Evolutionary conservation across 2,888 invertebrate genomes (phyloP).

Genomic region (Ephialtes manifestator): DNA sequence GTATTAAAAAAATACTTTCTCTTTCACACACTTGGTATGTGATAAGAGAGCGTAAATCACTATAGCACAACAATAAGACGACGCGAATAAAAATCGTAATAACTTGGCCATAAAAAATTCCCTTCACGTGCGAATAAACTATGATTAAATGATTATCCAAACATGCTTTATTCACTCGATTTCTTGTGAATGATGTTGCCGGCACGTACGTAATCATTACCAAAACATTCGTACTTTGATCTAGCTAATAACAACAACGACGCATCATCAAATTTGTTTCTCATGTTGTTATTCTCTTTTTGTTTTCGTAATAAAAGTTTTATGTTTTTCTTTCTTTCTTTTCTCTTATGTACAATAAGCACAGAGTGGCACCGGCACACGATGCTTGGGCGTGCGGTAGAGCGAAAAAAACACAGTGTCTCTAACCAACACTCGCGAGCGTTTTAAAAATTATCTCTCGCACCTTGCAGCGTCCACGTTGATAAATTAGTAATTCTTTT

Average conservation of each 20-base stretch:
- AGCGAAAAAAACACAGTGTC: conserved; percentile 52
- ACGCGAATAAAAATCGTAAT: not conserved
- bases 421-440: conserved; percentile 57
- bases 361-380: conserved; percentile 62
- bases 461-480: conserved; percentile 64
- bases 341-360: conserved; percentile 65
- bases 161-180: not conserved
- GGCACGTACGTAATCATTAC: conserved; percentile 35
- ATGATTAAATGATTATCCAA: not conserved
- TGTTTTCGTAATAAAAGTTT: conserved; percentile 64
- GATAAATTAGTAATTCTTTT: conserved; percentile 68
- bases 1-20: not conserved
- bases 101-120: not conserved
- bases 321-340: conserved; percentile 26
- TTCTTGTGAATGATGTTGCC: conserved; percentile 5
- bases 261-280: conserved; percentile 41
- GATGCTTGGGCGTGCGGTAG: conserved; percentile 54
- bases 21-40: not conserved
- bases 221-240: conserved; percentile 51
- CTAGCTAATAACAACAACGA: conserved; percentile 53
- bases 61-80: not conserved
- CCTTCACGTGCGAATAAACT: not conserved
- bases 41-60: not conserved
- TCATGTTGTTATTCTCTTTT: conserved; percentile 25
- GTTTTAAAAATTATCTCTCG: conserved; percentile 57